Evolutionary conservation across 2,797 vertebrate genomes (phyloP).

Genomic region (Carcharodon carcharias): DNA sequence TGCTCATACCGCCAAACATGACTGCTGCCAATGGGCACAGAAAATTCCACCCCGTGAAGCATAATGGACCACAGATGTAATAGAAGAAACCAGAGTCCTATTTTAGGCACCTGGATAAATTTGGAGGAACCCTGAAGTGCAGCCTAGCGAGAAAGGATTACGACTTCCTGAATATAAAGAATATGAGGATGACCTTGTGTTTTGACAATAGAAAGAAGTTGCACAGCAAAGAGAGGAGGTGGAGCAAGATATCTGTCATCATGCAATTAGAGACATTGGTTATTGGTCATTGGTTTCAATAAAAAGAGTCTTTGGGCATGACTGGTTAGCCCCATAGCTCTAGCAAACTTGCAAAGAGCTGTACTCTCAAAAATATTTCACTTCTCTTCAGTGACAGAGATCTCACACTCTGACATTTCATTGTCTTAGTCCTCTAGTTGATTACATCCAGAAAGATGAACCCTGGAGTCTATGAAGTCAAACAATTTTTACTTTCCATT

Average conservation of each 20-base stretch:
- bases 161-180: too few relatives aligned
- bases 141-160: too few relatives aligned
- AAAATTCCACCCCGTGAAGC: too few relatives aligned
- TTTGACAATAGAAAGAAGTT: too few relatives aligned
- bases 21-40: too few relatives aligned
- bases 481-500: background rate
- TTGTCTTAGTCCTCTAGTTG: background rate
- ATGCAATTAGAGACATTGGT: background rate
- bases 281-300: background rate
- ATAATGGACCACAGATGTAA: too few relatives aligned
- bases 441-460: background rate
- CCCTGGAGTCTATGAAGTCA: background rate
- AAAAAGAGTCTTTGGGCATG: background rate
- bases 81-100: too few relatives aligned
- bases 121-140: too few relatives aligned
- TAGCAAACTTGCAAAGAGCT: too few relatives aligned
- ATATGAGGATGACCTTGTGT: too few relatives aligned
- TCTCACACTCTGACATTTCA: background rate
- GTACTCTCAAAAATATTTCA: background rate
- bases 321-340: background rate
- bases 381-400: background rate
- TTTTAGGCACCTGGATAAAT: too few relatives aligned
- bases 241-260: background rate
- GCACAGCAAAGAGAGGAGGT: background rate
- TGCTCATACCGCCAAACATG: too few relatives aligned